Conservation (phyloP, 1,140 invertebrate species). For the Tribolium castaneum region DNA sequence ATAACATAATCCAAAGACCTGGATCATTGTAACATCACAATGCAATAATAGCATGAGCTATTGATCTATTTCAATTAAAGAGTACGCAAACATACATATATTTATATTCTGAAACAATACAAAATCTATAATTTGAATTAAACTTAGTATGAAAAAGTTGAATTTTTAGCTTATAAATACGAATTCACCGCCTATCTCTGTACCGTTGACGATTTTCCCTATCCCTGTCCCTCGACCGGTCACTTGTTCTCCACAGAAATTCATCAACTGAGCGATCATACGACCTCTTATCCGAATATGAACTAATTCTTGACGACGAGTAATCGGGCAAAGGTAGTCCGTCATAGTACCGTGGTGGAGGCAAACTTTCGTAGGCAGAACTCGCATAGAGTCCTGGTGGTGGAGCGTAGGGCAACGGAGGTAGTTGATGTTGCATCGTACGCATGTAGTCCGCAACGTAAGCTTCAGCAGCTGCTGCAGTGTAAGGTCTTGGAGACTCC, state of each 20-base stretch:
- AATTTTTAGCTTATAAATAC: neutral
- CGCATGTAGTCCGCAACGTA: conserved; percentile 84
- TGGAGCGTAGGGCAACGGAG: conserved; percentile 76
- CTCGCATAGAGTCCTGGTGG: conserved; percentile 70
- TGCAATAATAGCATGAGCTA: neutral
- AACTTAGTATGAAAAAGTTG: neutral
- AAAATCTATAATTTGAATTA: neutral
- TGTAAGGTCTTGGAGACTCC: conserved; percentile 62
- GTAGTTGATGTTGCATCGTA: conserved; percentile 83
- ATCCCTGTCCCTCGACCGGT: conserved; percentile 68
- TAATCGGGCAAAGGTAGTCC: conserved; percentile 75
- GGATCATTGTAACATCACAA: neutral
- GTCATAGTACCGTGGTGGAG: conserved; percentile 83
- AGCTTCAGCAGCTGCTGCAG: conserved; percentile 77
- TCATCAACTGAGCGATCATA: conserved; percentile 93
- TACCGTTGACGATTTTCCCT: conserved; percentile 54
- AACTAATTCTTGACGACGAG: conserved; percentile 67
- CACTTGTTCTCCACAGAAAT: conserved; percentile 86
- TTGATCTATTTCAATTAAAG: neutral
- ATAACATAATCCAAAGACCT: neutral
- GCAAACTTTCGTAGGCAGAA: conserved; percentile 76
- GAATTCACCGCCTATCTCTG: conserved; percentile 52
- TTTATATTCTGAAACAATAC: neutral
- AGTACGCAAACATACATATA: neutral
- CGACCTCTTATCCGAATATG: conserved; percentile 77